Percentiles rank a stretch among this genome's conserved stretches.
Conservation (phyloP, 2,797 vertebrate genomes). For the Gymnoscopelus microlampas region DNA sequence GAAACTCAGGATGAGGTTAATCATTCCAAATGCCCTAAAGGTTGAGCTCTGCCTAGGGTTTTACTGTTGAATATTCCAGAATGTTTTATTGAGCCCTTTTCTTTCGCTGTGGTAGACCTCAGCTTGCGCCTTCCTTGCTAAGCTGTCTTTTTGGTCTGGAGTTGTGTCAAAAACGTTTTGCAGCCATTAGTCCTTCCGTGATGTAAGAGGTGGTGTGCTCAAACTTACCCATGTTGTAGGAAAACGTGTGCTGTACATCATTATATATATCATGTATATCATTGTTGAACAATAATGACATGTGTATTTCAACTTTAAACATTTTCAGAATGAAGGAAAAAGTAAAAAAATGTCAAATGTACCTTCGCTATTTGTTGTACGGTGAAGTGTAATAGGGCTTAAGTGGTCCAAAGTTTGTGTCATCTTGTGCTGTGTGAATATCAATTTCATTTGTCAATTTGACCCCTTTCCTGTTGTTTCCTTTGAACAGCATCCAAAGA, state of each 20-base stretch:
- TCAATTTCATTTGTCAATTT: conserved; percentile 31
- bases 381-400: background rate
- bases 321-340: too few species aligned
- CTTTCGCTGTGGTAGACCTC: background rate
- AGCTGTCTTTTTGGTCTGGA: background rate
- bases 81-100: conserved; percentile 28
- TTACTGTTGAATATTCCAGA: conserved; percentile 28
- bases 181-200: background rate
- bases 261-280: too few species aligned
- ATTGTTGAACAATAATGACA: too few species aligned
- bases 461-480: conserved; percentile 19
- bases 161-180: conserved; percentile 17
- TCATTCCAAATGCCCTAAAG: conserved; percentile 19
- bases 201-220: too few species aligned
- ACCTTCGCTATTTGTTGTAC: background rate
- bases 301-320: too few species aligned
- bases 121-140: background rate
- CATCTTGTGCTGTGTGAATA: background rate
- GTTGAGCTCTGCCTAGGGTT: conserved; percentile 10
- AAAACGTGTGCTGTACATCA: too few species aligned
- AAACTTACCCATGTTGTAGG: too few species aligned
- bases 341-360: too few species aligned
- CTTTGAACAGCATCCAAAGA: conserved; percentile 71
- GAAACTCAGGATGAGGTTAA: conserved; percentile 31
- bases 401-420: background rate